A percentile compares a stretch with the other conserved stretches of the same genome.
Conservation (phyloP, 2,113 vertebrate species). For the Typhlomys cinereus region DNA sequence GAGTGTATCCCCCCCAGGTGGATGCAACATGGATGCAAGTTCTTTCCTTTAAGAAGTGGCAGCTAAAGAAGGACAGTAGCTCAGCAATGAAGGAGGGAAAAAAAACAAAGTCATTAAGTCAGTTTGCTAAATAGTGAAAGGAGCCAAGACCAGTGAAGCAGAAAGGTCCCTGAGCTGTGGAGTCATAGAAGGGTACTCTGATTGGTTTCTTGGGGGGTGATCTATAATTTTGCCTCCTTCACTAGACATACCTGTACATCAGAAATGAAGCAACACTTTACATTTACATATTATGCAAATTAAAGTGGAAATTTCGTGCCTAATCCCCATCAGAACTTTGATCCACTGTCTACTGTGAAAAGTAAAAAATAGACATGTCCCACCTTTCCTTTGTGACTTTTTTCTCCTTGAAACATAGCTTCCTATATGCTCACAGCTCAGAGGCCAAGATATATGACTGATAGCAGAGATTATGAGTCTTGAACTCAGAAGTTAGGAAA, state of each 20-base stretch:
- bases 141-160: constrained; percentile 24
- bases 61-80: not conserved
- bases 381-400: constrained; percentile 56
- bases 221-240: constrained; percentile 47
- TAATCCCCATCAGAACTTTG: constrained; percentile 69
- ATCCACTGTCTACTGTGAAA: constrained; percentile 76
- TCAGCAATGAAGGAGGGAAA: not conserved
- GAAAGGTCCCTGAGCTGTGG: constrained; percentile 27
- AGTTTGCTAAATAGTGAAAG: constrained; percentile 41
- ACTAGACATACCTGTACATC: constrained; percentile 53
- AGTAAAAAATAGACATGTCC: constrained; percentile 74
- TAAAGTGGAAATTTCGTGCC: constrained; percentile 71
- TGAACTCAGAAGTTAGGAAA: constrained; percentile 63
- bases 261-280: constrained; percentile 72
- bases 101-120: constrained; percentile 1
- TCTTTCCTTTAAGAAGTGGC: not conserved
- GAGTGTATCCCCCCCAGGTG: not conserved
- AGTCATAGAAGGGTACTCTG: constrained; percentile 30
- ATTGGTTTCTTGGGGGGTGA: constrained; percentile 27
- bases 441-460: constrained; percentile 72
- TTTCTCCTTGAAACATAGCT: constrained; percentile 68
- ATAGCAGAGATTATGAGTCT: constrained; percentile 56
- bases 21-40: not conserved
- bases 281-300: constrained; percentile 72
- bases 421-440: constrained; percentile 62